Evolutionary conservation across 2,113 vertebrate species (phyloP).

Genomic region (Trogon melanurus): DNA sequence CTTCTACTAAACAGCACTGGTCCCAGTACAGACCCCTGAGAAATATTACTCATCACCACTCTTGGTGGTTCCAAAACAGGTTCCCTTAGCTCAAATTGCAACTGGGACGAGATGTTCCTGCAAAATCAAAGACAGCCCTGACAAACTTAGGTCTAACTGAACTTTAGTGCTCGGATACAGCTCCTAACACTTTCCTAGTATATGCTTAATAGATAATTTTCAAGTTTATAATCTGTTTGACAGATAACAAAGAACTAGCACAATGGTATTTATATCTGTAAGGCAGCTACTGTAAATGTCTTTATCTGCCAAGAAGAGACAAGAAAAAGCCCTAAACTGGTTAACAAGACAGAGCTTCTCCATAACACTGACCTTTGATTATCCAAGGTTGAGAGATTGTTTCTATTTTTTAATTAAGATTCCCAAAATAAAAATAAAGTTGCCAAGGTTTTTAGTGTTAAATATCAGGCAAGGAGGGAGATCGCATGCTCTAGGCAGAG

Average conservation of each 20-base stretch:
- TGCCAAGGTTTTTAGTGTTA: background rate
- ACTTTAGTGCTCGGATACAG: background rate
- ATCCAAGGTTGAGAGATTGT: background rate
- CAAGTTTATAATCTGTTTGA: background rate
- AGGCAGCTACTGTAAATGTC: background rate
- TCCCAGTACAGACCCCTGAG: accelerated
- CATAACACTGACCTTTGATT: background rate
- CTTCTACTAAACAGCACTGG: background rate
- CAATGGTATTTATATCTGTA: background rate
- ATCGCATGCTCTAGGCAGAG: background rate
- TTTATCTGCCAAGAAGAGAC: background rate
- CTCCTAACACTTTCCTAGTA: background rate
- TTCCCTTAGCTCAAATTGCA: background rate
- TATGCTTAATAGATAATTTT: background rate
- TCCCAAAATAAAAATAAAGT: background rate
- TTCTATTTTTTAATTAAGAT: background rate
- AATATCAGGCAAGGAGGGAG: background rate
- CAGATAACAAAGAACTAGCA: background rate
- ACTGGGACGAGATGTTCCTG: background rate
- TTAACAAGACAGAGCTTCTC: background rate
- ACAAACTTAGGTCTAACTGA: background rate
- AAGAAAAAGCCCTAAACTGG: background rate
- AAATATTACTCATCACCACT: background rate
- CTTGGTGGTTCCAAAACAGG: background rate
- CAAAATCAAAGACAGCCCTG: background rate